These are phyloP conservation scores for Euthynnus affinis DNA, from an alignment of 2,797 vertebrate genomes.

Conservation along the genomic window DNA sequence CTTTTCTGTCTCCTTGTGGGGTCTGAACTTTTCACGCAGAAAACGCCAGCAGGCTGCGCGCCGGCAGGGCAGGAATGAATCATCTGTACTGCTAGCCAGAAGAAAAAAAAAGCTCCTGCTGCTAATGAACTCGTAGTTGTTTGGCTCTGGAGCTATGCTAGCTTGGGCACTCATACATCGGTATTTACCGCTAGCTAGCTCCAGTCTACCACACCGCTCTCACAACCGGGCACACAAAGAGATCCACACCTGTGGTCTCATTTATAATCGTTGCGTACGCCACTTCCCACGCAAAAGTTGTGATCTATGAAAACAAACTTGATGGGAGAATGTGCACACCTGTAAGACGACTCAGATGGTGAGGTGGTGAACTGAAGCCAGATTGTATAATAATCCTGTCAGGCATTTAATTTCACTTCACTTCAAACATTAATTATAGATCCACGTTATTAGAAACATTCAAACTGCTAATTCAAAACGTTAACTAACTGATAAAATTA, in stretches of 20 bases:
- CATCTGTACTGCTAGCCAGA: conserved; percentile 75
- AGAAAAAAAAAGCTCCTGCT: conserved; percentile 74
- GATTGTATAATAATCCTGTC: too few species aligned
- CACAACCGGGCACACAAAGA: conserved; percentile 74
- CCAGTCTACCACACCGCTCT: conserved; percentile 60
- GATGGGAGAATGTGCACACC: too few species aligned
- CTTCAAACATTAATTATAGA: too few species aligned
- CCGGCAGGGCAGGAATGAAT: conserved; percentile 70
- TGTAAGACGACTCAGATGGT: too few species aligned
- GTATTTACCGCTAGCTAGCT: conserved; percentile 82
- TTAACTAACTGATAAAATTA: too few species aligned
- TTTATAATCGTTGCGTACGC: too few species aligned
- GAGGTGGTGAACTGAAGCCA: too few species aligned
- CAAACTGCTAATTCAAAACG: too few species aligned
- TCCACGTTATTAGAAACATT: too few species aligned
- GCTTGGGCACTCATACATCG: conserved; percentile 83
- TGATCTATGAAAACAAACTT: too few species aligned
- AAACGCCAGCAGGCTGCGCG: conserved; percentile 59
- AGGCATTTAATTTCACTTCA: too few species aligned
- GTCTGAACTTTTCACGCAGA: conserved; percentile 58
- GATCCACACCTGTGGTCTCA: conserved; percentile 44
- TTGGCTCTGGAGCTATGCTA: conserved; percentile 84
- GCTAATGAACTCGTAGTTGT: conserved; percentile 83
- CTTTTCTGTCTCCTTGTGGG: conserved; percentile 59
- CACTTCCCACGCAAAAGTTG: too few species aligned